Base-by-base conservation (phyloP, 2,797 vertebrate genomes). In the Ptychobarbus kaznakovi region DNA sequence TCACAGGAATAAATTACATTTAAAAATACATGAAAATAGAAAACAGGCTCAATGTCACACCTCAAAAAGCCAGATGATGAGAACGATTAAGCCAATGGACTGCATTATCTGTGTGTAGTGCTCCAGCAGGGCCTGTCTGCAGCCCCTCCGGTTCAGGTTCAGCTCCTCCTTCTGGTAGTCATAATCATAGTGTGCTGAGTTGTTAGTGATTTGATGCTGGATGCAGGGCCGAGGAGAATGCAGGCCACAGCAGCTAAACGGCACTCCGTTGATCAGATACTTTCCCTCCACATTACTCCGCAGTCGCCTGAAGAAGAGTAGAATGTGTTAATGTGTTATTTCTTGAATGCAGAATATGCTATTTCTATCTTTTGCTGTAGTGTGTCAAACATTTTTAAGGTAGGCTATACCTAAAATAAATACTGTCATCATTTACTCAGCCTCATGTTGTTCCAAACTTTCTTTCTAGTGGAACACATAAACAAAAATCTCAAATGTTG, bases 241-340 rank as follows among this genome's bases (percentile, higher is more conserved):
- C 1, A 94, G 93, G 88, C 96, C 97, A 93, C 97, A 98, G 93
- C 97, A 97, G 92, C 97, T 98, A 91, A 98, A 97, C 44, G 97
- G 97, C 0, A 97, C 96, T 0, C 94, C 91, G 9, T 97, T 96
- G 90, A 94, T 91, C 90, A 97, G 90, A 90, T 95, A 98, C 90
- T 93, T 95, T 0, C 96, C 95, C 0, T 95, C 94, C 49, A 98
- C 91, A 0, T 98, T 97, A 83, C 94, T 97, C 82, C 95, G 94
- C 4, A 97, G 89, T 0, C 94, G 96, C 72, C 96, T 98, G 87
- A 65, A 28, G 61, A 68, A 11, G 44, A 53, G 16, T 44, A 53
- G 13, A 81, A 61, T 15, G 2, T 49, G 3, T 25, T 18, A 40
- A 28, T 28, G 28, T 28, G 32, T 32, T 32, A 32, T 32, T 32